A percentile compares a stretch with the other conserved stretches of the same genome.
phyloP scores from a whole-genome alignment of 1,140 invertebrate species.

The Drosophila neocordata region DNA sequence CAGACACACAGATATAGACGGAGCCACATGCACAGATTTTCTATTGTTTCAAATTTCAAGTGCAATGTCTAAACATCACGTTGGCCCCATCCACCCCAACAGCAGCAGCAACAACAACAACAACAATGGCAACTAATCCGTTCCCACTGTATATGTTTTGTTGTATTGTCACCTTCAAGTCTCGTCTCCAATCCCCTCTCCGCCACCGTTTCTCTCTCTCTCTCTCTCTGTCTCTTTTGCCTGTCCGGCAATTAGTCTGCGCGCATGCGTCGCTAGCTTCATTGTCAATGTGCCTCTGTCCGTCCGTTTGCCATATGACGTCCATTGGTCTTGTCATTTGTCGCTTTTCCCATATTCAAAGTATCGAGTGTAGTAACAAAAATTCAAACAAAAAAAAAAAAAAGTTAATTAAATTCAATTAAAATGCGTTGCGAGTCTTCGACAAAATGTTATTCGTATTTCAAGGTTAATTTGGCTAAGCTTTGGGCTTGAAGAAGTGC shows the following conservation, averaged over 20 bases:
- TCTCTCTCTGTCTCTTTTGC: neutral
- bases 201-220: neutral
- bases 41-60: slow-evolving; percentile 52
- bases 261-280: slow-evolving; percentile 73
- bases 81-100: neutral
- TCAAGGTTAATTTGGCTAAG: slow-evolving; percentile 73
- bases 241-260: slow-evolving; percentile 70
- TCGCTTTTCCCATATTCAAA: slow-evolving; percentile 75
- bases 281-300: slow-evolving; percentile 64
- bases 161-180: slow-evolving; percentile 38
- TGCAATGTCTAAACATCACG: slow-evolving; percentile 41
- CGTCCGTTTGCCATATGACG: slow-evolving; percentile 45
- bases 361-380: slow-evolving; percentile 68
- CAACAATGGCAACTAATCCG: neutral
- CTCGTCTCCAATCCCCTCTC: slow-evolving; percentile 4
- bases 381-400: slow-evolving; percentile 40
- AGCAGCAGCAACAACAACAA: slow-evolving; percentile 25
- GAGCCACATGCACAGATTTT: slow-evolving; percentile 35
- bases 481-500: slow-evolving; percentile 65
- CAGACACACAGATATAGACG: neutral
- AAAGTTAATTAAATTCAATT: slow-evolving; percentile 80
- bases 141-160: slow-evolving; percentile 53
- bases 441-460: slow-evolving; percentile 76
- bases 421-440: slow-evolving; percentile 75
- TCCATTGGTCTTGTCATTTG: slow-evolving; percentile 25